A percentile compares a stretch with the other conserved stretches of the same genome.
phyloP scores from a whole-genome alignment of 2,797 vertebrate species.

The Sitta carolinensis region DNA sequence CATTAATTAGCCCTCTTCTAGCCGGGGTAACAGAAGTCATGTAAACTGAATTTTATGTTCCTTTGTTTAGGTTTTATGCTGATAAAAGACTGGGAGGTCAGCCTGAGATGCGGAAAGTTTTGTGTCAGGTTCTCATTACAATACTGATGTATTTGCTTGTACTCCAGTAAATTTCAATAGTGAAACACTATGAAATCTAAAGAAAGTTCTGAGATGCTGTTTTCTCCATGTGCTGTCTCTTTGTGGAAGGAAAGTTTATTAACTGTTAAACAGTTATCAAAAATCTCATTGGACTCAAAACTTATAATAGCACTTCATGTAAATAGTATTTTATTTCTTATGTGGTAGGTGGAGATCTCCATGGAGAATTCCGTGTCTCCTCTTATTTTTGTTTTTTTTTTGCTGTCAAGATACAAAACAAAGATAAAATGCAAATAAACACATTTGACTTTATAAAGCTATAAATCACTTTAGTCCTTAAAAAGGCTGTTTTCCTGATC shows the following conservation, averaged over 20 bases:
- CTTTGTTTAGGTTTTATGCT: neutral
- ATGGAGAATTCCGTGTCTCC: accelerated
- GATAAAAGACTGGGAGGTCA: neutral
- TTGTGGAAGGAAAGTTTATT: neutral
- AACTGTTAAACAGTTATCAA: neutral
- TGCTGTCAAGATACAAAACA: neutral
- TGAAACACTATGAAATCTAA: neutral
- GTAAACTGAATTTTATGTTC: neutral
- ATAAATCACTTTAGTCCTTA: neutral
- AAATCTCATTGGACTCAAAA: neutral
- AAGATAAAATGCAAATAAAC: neutral
- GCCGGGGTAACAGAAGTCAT: neutral
- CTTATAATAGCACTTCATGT: neutral
- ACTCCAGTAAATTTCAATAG: neutral
- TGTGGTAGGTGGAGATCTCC: neutral
- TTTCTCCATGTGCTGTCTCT: neutral
- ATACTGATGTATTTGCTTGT: neutral
- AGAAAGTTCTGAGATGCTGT: neutral
- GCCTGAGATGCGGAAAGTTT: neutral
- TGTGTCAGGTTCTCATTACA: neutral
- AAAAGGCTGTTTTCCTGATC: neutral
- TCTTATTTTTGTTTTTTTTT: neutral
- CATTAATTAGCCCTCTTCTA: neutral
- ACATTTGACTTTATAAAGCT: neutral
- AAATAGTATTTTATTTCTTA: neutral